Evolutionary conservation across 1,140 invertebrate species (phyloP).

Genomic region (Drosophila mayri): DNA sequence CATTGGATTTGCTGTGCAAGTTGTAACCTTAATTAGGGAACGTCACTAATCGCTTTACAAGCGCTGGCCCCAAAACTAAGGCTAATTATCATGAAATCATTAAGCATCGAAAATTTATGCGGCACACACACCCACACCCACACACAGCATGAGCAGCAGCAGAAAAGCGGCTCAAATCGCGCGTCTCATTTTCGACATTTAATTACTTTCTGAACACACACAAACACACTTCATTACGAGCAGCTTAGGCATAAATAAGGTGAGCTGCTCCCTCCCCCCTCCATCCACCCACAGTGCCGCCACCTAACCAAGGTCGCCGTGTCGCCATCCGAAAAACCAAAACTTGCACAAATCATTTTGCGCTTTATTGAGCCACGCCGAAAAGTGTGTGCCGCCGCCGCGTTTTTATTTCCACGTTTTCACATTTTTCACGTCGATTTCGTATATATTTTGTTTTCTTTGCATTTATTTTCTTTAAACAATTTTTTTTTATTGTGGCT

Average conservation of each 20-base stretch:
- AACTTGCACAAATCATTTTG: constrained; percentile 61
- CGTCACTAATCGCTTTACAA: constrained; percentile 77
- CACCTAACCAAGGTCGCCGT: background rate
- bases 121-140: constrained; percentile 39
- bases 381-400: constrained; percentile 46
- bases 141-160: constrained; percentile 1
- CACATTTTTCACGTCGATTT: constrained; percentile 23
- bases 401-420: constrained; percentile 43
- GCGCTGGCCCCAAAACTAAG: constrained; percentile 55
- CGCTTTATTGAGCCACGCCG: constrained; percentile 59
- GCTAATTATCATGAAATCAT: constrained; percentile 82
- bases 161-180: constrained; percentile 60
- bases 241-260: constrained; percentile 55
- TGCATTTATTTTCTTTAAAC: background rate
- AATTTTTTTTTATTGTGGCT: constrained; percentile 11
- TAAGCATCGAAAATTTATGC: constrained; percentile 77
- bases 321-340: background rate
- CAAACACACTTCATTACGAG: constrained; percentile 68
- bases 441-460: background rate
- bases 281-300: background rate
- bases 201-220: constrained; percentile 71
- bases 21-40: constrained; percentile 75
- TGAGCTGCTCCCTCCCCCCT: background rate
- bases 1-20: constrained; percentile 54
- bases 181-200: constrained; percentile 75